phyloP scores from a whole-genome alignment of 2,113 vertebrate species.

The Cottus gobio region DNA sequence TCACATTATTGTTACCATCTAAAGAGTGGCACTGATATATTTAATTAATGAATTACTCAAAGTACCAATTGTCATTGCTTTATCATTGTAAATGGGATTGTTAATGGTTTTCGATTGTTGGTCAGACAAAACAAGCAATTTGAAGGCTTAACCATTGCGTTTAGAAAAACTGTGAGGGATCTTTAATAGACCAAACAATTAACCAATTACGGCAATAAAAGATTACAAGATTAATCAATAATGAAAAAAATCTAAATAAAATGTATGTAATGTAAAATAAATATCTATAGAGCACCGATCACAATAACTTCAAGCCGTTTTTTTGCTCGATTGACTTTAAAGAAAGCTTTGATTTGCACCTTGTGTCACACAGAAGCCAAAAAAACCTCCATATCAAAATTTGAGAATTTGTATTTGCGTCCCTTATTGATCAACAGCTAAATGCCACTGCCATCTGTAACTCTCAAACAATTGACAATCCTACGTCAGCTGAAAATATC shows the following conservation, averaged over 20 bases:
- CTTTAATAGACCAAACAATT: not conserved
- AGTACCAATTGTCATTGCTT: not conserved
- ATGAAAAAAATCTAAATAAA: not conserved
- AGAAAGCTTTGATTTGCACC: not conserved
- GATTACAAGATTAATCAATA: not conserved
- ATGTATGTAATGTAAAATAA: not conserved
- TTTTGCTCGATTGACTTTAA: not conserved
- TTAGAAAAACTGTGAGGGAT: not conserved
- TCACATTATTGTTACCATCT: not conserved
- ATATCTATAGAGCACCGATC: not conserved
- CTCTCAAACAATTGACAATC: slow-evolving; percentile 19
- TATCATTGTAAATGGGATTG: not conserved
- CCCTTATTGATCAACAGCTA: slow-evolving; percentile 16
- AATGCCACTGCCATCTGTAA: slow-evolving; percentile 21
- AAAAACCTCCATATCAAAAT: not conserved
- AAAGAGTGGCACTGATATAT: not conserved
- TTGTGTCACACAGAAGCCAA: slow-evolving; percentile 16
- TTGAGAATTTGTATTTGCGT: slow-evolving; percentile 18
- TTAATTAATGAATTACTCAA: not conserved
- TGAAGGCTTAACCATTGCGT: not conserved
- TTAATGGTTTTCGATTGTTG: not conserved
- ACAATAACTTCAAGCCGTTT: not conserved
- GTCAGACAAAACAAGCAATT: not conserved
- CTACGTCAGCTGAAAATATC: slow-evolving; percentile 21
- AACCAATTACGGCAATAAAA: not conserved